Evolutionary conservation across 1,140 invertebrate genomes (phyloP).

Genomic region (Neelides sp.): DNA sequence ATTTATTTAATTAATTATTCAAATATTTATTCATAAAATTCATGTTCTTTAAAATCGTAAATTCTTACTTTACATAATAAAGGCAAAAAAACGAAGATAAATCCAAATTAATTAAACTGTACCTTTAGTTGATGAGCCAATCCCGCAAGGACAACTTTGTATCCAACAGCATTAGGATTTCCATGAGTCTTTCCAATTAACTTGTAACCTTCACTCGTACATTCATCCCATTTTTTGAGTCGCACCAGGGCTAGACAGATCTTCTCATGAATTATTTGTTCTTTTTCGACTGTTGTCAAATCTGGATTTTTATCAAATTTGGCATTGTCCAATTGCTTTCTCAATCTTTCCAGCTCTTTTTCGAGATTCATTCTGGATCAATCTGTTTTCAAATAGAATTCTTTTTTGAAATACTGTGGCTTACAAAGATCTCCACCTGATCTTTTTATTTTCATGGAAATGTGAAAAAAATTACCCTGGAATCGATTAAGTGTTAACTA

Average conservation of each 20-base stretch:
- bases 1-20: constrained; percentile 1
- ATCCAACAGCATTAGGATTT: constrained; percentile 14
- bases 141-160: constrained; percentile 19
- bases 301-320: background rate
- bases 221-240: constrained; percentile 16
- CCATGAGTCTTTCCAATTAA: constrained; percentile 16
- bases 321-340: background rate
- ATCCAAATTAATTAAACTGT: background rate
- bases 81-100: background rate
- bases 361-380: too few relatives aligned
- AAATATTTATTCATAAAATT: background rate
- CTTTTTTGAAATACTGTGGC: too few relatives aligned
- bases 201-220: constrained; percentile 17
- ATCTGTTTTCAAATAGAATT: too few relatives aligned
- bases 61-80: background rate
- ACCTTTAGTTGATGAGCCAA: constrained; percentile 19
- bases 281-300: constrained; percentile 2
- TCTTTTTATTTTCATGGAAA: too few relatives aligned
- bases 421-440: too few relatives aligned
- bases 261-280: constrained; percentile 13
- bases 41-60: background rate
- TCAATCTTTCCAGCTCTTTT: constrained; percentile 4
- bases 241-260: constrained; percentile 12
- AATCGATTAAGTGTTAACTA: too few relatives aligned
- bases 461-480: too few relatives aligned